These are phyloP conservation scores for Caenorhabditis virilis DNA, from an alignment of 2,888 invertebrate species.

Conservation along the genomic window DNA sequence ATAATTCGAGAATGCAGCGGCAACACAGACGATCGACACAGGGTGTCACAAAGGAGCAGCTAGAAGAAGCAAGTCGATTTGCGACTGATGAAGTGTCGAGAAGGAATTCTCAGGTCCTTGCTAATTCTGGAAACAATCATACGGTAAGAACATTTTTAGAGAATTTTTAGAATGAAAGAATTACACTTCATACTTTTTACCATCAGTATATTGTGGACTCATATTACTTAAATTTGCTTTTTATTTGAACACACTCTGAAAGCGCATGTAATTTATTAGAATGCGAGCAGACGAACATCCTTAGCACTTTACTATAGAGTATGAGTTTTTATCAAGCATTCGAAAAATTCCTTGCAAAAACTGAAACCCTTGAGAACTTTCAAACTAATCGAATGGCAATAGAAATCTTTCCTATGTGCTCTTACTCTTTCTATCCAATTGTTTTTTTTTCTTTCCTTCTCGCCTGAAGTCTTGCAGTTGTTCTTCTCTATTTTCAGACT, in stretches of 20 bases:
- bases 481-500: no score
- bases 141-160: not conserved
- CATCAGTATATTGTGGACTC: not conserved
- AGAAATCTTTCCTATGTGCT: not conserved
- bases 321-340: no score
- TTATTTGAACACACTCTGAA: no score
- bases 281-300: no score
- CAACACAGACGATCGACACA: slow-evolving; percentile 64
- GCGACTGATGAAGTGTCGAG: slow-evolving; percentile 39
- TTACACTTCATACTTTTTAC: no score
- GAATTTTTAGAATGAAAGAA: not conserved
- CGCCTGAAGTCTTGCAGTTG: no score
- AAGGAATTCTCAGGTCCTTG: slow-evolving; percentile 9
- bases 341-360: no score
- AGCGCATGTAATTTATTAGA: no score
- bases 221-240: not conserved
- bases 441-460: not conserved
- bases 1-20: slow-evolving; percentile 62
- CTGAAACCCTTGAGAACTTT: no score
- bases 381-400: no score
- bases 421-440: not conserved
- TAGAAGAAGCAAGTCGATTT: slow-evolving; percentile 51
- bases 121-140: not conserved
- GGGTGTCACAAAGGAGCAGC: slow-evolving; percentile 60
- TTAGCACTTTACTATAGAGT: no score